phyloP scores from a whole-genome alignment of 2,888 invertebrate species.

The Mythimna albipuncta region DNA sequence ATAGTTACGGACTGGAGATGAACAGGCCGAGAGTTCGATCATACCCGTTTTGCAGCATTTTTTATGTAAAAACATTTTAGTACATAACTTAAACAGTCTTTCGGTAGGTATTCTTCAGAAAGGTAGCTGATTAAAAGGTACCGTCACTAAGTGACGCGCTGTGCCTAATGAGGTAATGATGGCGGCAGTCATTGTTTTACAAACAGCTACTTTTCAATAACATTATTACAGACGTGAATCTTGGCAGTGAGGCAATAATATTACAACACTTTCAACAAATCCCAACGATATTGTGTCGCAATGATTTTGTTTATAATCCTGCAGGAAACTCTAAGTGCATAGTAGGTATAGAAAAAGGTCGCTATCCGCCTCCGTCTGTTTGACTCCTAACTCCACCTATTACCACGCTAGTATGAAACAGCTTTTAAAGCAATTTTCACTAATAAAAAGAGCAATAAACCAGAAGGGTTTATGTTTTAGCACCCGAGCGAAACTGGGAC shows the following conservation, averaged over 20 bases:
- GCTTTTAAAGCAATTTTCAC: too few relatives aligned
- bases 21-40: neutral
- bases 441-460: too few relatives aligned
- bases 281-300: neutral
- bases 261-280: constrained; percentile 2
- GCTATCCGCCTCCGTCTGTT: too few relatives aligned
- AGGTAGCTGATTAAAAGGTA: neutral
- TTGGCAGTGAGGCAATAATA: neutral
- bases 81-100: neutral
- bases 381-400: too few relatives aligned
- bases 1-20: neutral
- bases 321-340: neutral
- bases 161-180: constrained; percentile 9
- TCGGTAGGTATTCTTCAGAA: neutral
- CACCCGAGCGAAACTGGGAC: neutral
- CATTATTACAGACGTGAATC: constrained; percentile 6
- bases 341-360: too few relatives aligned
- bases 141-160: constrained; percentile 1
- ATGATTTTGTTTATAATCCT: neutral
- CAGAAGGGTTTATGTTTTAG: too few relatives aligned
- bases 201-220: constrained; percentile 18
- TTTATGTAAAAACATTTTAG: neutral
- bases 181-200: constrained; percentile 19
- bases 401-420: too few relatives aligned
- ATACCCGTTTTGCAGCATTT: neutral